Evolutionary conservation across 2,797 vertebrate genomes (phyloP).

Genomic region (Oryzias dopingdopingensis): DNA sequence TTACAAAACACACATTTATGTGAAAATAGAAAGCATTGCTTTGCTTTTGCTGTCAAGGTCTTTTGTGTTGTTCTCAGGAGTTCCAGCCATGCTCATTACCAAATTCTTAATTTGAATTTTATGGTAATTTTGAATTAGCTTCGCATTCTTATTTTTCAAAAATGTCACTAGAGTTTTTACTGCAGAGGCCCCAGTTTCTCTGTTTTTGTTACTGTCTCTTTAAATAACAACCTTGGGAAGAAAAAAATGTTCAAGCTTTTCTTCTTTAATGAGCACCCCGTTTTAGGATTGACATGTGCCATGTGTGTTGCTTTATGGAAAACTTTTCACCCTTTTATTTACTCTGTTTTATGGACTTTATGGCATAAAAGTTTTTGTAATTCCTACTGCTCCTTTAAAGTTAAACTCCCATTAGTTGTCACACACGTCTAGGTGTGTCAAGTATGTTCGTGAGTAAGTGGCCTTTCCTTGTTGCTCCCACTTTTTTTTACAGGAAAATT

Average conservation of each 20-base stretch:
- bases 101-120: neutral
- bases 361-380: too few relatives aligned
- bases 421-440: too few relatives aligned
- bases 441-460: too few relatives aligned
- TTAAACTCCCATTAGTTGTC: too few relatives aligned
- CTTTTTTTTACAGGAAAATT: too few relatives aligned
- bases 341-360: too few relatives aligned
- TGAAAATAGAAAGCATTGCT: neutral
- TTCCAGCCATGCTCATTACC: neutral
- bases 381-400: too few relatives aligned
- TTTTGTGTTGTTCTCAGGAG: neutral
- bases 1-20: neutral
- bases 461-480: too few relatives aligned
- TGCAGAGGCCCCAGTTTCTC: neutral
- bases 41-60: neutral
- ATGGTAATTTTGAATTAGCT: neutral
- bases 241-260: too few relatives aligned
- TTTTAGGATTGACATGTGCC: neutral
- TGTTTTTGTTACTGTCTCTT: constrained; percentile 1
- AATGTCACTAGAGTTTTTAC: neutral
- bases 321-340: too few relatives aligned
- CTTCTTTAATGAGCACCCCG: neutral
- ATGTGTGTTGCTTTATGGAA: too few relatives aligned
- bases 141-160: neutral
- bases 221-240: neutral